Percentiles rank a stretch among this genome's conserved stretches.
These are phyloP conservation scores for Mesitornis unicolor DNA, from an alignment of 2,113 vertebrate genomes.

Conservation along the genomic window DNA sequence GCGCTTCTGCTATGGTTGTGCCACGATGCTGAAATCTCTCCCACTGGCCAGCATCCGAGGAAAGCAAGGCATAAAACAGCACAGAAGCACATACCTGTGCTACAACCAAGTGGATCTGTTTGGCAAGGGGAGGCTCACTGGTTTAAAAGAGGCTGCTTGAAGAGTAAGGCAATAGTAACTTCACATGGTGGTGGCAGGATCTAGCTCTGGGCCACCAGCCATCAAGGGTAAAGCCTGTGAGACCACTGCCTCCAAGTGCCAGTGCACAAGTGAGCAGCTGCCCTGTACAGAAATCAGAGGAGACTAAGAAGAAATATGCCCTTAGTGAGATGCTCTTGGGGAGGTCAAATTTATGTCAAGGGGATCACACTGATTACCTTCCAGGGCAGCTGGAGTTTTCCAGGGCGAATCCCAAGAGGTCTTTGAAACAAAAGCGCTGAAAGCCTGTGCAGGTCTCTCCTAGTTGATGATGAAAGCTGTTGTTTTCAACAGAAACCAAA, in stretches of 20 bases:
- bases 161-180: not conserved
- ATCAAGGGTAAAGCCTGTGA: not conserved
- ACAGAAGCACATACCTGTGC: accelerated
- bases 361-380: not conserved
- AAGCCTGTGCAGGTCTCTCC: not conserved
- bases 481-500: not conserved
- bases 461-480: not conserved
- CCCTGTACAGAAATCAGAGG: not conserved
- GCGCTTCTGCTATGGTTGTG: accelerated
- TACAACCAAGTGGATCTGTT: no score
- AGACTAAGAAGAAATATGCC: not conserved
- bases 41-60: accelerated
- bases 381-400: not conserved
- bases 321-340: not conserved
- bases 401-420: not conserved
- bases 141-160: not conserved
- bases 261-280: not conserved
- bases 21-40: accelerated
- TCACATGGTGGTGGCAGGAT: not conserved
- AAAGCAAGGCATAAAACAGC: not conserved
- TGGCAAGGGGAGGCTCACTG: not conserved
- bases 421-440: not conserved
- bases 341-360: not conserved
- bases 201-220: not conserved
- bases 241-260: not conserved